These are phyloP conservation scores for Baronia brevicornis DNA, from an alignment of 2,888 invertebrate species.

Conservation along the genomic window DNA sequence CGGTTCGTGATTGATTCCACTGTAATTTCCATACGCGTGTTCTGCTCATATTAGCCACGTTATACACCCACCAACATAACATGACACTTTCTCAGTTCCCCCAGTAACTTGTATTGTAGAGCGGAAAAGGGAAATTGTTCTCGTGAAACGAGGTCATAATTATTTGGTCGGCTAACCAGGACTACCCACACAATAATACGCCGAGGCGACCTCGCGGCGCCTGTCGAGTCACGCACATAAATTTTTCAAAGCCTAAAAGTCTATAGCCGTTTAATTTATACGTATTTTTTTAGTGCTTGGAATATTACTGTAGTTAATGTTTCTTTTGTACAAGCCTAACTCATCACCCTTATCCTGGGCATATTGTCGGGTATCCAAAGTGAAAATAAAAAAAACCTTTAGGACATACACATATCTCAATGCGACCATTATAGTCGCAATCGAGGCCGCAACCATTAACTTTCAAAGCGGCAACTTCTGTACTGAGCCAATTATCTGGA, in stretches of 20 bases:
- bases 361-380: no score
- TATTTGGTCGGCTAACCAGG: slow-evolving; percentile 49
- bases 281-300: no score
- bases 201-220: slow-evolving; percentile 67
- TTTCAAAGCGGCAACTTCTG: no score
- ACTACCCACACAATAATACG: slow-evolving; percentile 55
- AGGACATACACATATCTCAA: no score
- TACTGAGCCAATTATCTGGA: no score
- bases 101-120: slow-evolving; percentile 11
- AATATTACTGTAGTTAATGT: no score
- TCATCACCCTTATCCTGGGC: no score
- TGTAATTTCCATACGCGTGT: slow-evolving; percentile 74
- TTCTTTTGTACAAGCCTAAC: no score
- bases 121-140: slow-evolving; percentile 27
- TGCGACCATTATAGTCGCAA: no score
- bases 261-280: slow-evolving; percentile 30
- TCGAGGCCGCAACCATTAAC: no score
- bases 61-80: slow-evolving; percentile 45
- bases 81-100: slow-evolving; percentile 27
- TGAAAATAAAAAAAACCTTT: no score
- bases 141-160: slow-evolving; percentile 37
- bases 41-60: slow-evolving; percentile 69
- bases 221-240: slow-evolving; percentile 71
- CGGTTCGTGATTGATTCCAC: slow-evolving; percentile 70
- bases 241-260: slow-evolving; percentile 59